Conservation (phyloP, 2,888 invertebrate genomes). For the Allophyes oxyacanthae region DNA sequence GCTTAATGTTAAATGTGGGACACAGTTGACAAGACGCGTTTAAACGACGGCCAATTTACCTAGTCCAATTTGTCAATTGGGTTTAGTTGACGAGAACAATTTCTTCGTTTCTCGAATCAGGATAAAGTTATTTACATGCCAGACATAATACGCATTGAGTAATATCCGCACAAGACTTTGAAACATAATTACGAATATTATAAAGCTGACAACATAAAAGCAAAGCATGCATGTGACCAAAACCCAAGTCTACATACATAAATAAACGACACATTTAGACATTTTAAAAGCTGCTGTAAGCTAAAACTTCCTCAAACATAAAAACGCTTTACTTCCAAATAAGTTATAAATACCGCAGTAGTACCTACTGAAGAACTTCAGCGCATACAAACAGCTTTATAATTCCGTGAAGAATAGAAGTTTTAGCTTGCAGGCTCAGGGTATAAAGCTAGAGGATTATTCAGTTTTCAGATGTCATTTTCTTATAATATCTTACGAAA, state of each 20-base stretch:
- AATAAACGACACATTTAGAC: slow-evolving; percentile 20
- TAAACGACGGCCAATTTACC: slow-evolving; percentile 44
- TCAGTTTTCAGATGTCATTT: slow-evolving; percentile 18
- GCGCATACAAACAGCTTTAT: background rate
- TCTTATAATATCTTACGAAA: too few relatives aligned
- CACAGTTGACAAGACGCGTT: slow-evolving; percentile 34
- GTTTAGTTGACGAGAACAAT: slow-evolving; percentile 43
- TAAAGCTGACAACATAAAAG: slow-evolving; percentile 25
- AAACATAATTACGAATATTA: background rate
- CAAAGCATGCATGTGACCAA: slow-evolving; percentile 44
- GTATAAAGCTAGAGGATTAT: slow-evolving; percentile 12
- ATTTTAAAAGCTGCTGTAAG: slow-evolving; percentile 31
- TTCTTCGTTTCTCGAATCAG: slow-evolving; percentile 40
- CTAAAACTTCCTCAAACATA: slow-evolving; percentile 23
- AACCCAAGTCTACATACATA: slow-evolving; percentile 13
- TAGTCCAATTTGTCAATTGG: slow-evolving; percentile 54
- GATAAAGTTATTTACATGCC: slow-evolving; percentile 40
- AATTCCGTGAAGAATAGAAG: slow-evolving; percentile 6
- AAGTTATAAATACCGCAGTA: too few relatives aligned
- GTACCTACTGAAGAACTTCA: background rate
- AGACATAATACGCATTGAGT: slow-evolving; percentile 15
- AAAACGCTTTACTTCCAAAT: background rate
- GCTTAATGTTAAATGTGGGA: slow-evolving; percentile 39
- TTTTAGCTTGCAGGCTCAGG: slow-evolving; percentile 37
- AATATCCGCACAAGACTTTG: slow-evolving; percentile 4